Evolutionary conservation across 1,140 invertebrate genomes (phyloP).

Genomic region (Tribolium madens): DNA sequence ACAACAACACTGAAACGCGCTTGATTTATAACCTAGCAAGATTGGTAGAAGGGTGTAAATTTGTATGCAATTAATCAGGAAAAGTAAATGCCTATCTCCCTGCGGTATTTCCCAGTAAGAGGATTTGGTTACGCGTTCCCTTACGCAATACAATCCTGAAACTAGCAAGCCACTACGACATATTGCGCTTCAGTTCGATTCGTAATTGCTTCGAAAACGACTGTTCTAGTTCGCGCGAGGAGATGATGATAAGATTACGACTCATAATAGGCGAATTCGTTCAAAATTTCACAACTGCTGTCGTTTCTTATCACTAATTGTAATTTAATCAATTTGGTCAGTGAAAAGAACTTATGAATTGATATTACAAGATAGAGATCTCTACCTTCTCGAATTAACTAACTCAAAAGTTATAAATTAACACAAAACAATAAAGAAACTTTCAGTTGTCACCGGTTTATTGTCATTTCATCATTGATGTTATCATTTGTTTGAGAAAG

Average conservation of each 20-base stretch:
- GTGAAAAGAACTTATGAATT: too few species aligned
- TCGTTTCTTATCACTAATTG: too few species aligned
- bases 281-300: too few species aligned
- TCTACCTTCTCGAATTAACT: too few species aligned
- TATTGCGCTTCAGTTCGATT: neutral
- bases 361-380: too few species aligned
- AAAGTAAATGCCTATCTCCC: constrained; percentile 31
- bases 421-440: too few species aligned
- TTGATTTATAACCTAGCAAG: constrained; percentile 22
- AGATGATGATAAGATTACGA: neutral
- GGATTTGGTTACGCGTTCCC: constrained; percentile 28
- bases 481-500: too few species aligned
- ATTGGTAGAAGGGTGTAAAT: constrained; percentile 30
- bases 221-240: neutral
- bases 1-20: constrained; percentile 20
- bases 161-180: constrained; percentile 15
- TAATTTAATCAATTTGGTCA: too few species aligned
- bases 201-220: constrained; percentile 16
- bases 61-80: constrained; percentile 39
- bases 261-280: too few species aligned
- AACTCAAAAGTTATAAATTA: too few species aligned
- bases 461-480: too few species aligned
- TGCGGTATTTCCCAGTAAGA: constrained; percentile 22
- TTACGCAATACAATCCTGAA: constrained; percentile 3
- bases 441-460: too few species aligned